Evolutionary conservation across 2,888 invertebrate species (phyloP), one percentile per base, ranked within the genome.

Genomic region (Notodonta ziczac): DNA sequence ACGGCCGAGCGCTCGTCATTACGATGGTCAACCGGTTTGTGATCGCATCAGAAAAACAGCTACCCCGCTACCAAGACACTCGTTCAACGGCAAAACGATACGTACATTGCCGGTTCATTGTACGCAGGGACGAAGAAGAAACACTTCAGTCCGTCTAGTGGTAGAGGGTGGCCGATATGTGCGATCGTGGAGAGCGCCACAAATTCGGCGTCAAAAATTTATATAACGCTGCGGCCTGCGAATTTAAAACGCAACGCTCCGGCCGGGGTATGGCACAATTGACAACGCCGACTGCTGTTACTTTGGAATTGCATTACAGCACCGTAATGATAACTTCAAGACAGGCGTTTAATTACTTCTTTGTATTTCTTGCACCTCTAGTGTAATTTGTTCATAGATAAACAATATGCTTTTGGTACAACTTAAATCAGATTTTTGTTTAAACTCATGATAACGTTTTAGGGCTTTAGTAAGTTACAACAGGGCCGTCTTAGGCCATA

Each of bases 1-100:
- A 80, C 80, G 81, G 82, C 72, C 81, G 71, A 66, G 66, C 70
- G 81, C 80, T 81, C 85, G 88, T 90, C 90, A 89, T 87, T 88
- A 88, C 86, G 90, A 88, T 84, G 90, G 91, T 83, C 90, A 88
- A 92, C 93, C 93, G 93, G 93, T 92, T 91, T 90, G 82, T 87
- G 92, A 91, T 90, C 87, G 81, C 90, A 90, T 88, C 92, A 92
- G 89, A 92, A 91, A 91, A 91, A 92, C 91, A 89, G 85, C 91
- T 87, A 84, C 86, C 85, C 74, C 80, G 57, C 72, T 86, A 91
- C 91, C 87, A 88, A 69, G 86, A 76, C 14, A 79, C 70, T 53
- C 61, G 48, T 53, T 58, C 62, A 63, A 59, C 48, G 55, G 16
- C 59, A 14, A 58, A 60, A 62, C 64, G 65, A 68, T 50, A 52